Percentiles rank a stretch among this genome's conserved stretches.
Evolutionary conservation across 1,140 invertebrate genomes (phyloP).

Genomic region (Palaemon carinicauda): DNA sequence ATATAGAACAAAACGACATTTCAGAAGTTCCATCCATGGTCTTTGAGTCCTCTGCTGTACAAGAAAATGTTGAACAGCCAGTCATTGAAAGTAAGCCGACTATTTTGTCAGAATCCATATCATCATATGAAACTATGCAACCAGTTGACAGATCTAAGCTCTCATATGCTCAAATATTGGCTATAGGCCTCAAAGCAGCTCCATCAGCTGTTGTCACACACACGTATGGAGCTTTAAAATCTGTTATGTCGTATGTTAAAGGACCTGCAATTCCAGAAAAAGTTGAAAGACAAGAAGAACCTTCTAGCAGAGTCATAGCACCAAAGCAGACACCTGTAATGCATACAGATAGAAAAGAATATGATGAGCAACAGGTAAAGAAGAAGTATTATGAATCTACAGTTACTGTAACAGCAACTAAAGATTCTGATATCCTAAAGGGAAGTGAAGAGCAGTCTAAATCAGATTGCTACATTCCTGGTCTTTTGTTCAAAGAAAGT

Average conservation of each 20-base stretch:
- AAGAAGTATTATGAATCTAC: slow-evolving; percentile 41
- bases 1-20: slow-evolving; percentile 31
- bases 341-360: neutral
- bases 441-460: neutral
- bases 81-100: neutral
- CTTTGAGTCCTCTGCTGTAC: neutral
- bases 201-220: slow-evolving; percentile 60
- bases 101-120: neutral
- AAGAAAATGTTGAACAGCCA: neutral
- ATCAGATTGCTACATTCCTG: slow-evolving; percentile 53
- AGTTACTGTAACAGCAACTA: slow-evolving; percentile 32
- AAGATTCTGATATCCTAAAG: slow-evolving; percentile 32
- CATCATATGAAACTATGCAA: neutral
- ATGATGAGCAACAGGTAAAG: slow-evolving; percentile 32
- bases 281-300: neutral
- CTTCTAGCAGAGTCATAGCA: neutral
- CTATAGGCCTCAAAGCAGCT: slow-evolving; percentile 71
- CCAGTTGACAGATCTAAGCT: slow-evolving; percentile 64
- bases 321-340: neutral
- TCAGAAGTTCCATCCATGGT: slow-evolving; percentile 5
- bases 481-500: slow-evolving; percentile 50
- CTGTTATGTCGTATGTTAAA: slow-evolving; percentile 70
- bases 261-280: slow-evolving; percentile 18
- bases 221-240: slow-evolving; percentile 42
- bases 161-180: slow-evolving; percentile 78